A percentile compares a stretch with the other conserved stretches of the same genome.
These are phyloP conservation scores for Brienomyrus brachyistius DNA, from an alignment of 2,113 vertebrate genomes.

Conservation along the genomic window DNA sequence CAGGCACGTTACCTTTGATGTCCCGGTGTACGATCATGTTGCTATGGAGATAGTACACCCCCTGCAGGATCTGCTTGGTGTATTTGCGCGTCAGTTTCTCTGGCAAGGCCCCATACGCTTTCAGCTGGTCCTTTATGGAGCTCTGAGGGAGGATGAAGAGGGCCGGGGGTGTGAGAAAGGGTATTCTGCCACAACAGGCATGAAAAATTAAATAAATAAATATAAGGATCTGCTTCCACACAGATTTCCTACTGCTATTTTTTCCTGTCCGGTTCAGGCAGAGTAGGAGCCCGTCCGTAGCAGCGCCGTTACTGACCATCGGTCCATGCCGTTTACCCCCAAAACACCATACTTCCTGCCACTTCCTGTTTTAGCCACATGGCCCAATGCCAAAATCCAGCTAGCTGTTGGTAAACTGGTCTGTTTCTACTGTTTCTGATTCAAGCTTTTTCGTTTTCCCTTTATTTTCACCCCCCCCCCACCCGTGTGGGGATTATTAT, in stretches of 20 bases:
- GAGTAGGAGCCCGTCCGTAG: neutral
- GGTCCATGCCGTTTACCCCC: neutral
- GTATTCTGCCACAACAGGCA: neutral
- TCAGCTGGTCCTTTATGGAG: slow-evolving; percentile 84
- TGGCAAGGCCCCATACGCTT: slow-evolving; percentile 79
- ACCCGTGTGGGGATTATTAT: neutral
- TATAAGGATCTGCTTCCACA: neutral
- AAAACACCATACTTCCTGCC: neutral
- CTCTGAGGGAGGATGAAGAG: slow-evolving; percentile 54
- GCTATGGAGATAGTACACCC: slow-evolving; percentile 84
- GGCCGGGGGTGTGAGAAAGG: neutral
- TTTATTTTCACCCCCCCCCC: neutral
- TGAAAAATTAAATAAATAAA: neutral
- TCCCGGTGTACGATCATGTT: slow-evolving; percentile 92
- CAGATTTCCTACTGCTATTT: neutral
- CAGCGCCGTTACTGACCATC: neutral
- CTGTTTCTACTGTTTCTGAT: no score
- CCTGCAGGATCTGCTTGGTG: slow-evolving; percentile 82
- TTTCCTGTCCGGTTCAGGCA: neutral
- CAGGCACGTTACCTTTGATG: slow-evolving; percentile 75
- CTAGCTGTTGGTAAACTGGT: neutral
- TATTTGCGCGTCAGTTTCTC: slow-evolving; percentile 84
- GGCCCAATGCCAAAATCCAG: neutral
- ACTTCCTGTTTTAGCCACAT: neutral
- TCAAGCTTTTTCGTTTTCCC: neutral